Conservation (phyloP, 2,797 vertebrate genomes). For the Fringilla coelebs region DNA sequence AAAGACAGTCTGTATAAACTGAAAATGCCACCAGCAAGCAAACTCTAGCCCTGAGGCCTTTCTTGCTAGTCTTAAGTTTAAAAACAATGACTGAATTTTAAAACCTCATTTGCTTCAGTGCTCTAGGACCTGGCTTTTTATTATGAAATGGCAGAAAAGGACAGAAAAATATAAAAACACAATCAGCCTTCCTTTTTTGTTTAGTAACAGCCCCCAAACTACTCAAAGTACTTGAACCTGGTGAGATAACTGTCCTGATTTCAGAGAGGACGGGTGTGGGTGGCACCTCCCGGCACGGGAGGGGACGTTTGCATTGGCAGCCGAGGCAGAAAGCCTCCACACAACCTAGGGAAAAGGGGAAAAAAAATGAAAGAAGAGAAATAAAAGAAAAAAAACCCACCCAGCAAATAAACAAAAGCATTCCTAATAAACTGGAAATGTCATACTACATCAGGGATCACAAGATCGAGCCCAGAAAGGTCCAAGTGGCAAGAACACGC, state of each 20-base stretch:
- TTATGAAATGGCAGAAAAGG: neutral
- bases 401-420: conserved; percentile 56
- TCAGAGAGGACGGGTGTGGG: conserved; percentile 29
- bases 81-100: neutral
- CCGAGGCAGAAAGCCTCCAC: neutral
- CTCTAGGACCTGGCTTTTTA: neutral
- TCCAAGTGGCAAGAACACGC: conserved; percentile 56
- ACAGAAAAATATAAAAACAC: neutral
- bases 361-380: neutral
- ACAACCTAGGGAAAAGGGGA: neutral
- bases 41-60: neutral
- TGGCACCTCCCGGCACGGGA: neutral
- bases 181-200: neutral
- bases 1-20: neutral
- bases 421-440: conserved; percentile 59
- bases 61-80: neutral
- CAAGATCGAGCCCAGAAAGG: conserved; percentile 48
- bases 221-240: neutral
- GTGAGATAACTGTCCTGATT: conserved; percentile 24
- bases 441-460: conserved; percentile 60
- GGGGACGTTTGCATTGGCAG: conserved; percentile 44
- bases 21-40: neutral
- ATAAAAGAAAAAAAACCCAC: neutral
- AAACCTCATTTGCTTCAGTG: neutral
- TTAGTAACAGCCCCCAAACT: neutral